Base-by-base conservation (phyloP, 2,888 invertebrate species). In the Epiblema foenella region DNA sequence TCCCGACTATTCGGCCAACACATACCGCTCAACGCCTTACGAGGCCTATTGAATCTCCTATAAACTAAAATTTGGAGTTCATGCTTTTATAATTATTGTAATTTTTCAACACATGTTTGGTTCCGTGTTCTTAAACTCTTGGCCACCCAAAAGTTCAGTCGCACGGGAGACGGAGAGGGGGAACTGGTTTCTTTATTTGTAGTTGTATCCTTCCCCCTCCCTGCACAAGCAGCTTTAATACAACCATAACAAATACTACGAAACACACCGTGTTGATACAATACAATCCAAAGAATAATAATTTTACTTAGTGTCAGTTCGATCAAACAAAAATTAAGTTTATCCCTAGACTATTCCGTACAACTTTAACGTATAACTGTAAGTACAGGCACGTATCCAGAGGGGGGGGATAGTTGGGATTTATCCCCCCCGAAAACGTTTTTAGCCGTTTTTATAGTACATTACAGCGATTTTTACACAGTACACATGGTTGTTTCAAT, bases 121-220 rank as follows among this genome's bases (percentile, higher is more conserved):
- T 51, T 69, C 39, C 57, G 49, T 67, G 49, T 67, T n/a, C 58
- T 33, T 59, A 58, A 69, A 58, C 58, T 39, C 39, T 57, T 17
- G 49, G 60, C 60, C 60, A 59, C 66, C 69, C 70, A 79, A 86
- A 81, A 83, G 80, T 83, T 80, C 79, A 83, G 51, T 52, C 71
- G 73, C 69, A 76, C 73, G 73, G 72, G 63, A 7, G 68, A 46
- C 75, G 72, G 72, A 77, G 69, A 74, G 74, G 74, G 74, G 79
- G 77, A 89, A 90, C 90, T 81, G 89, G 91, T 90, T 91, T 89
- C 82, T 87, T 87, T 89, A 83, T 89, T 86, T 85, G 89, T 37
- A 37, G 20, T n/a, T 87, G 81, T 83, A 83, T 82, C 81, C 46
- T 33, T 10, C 49, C 33, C 52, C 46, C 33, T 7, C 49, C 33